Percentiles rank a stretch among this genome's conserved stretches.
Evolutionary conservation across 1,140 invertebrate species (phyloP).

Genomic region (Tetramorium parvispinum): DNA sequence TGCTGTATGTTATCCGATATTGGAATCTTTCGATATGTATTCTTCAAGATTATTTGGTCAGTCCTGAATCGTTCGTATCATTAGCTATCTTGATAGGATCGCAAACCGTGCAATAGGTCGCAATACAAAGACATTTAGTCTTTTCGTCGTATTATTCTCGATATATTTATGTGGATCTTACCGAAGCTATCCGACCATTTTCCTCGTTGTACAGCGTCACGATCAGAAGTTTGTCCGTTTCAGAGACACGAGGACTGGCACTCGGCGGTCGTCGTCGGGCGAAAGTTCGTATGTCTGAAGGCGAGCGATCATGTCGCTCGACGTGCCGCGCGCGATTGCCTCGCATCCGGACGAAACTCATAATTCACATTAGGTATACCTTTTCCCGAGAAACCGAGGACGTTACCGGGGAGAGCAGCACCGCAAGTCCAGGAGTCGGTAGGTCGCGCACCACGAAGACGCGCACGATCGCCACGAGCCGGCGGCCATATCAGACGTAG

Average conservation of each 20-base stretch:
- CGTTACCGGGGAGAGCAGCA: not conserved
- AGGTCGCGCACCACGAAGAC: slow-evolving; percentile 35
- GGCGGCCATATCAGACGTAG: slow-evolving; percentile 83
- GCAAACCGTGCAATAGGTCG: not conserved
- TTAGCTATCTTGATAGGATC: slow-evolving; percentile 1
- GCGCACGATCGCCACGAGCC: slow-evolving; percentile 68
- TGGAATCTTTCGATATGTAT: slow-evolving; percentile 28
- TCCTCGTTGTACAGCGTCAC: slow-evolving; percentile 35
- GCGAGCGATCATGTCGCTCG: slow-evolving; percentile 14
- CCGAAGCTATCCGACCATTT: slow-evolving; percentile 4
- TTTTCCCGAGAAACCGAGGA: slow-evolving; percentile 31
- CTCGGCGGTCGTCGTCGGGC: not conserved
- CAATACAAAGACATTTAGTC: not conserved
- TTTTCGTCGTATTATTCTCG: not conserved
- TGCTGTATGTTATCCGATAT: not conserved
- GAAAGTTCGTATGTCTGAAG: not conserved
- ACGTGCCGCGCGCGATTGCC: not conserved
- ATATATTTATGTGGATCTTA: slow-evolving; percentile 1
- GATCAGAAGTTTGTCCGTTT: slow-evolving; percentile 36
- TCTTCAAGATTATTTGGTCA: slow-evolving; percentile 25
- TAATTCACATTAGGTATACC: slow-evolving; percentile 15
- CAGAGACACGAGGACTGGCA: not conserved
- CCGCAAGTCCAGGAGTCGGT: not conserved
- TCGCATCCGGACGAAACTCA: slow-evolving; percentile 9
- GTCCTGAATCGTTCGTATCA: not conserved